phyloP scores from a whole-genome alignment of 2,888 invertebrate genomes.

The Saturnia japonica region DNA sequence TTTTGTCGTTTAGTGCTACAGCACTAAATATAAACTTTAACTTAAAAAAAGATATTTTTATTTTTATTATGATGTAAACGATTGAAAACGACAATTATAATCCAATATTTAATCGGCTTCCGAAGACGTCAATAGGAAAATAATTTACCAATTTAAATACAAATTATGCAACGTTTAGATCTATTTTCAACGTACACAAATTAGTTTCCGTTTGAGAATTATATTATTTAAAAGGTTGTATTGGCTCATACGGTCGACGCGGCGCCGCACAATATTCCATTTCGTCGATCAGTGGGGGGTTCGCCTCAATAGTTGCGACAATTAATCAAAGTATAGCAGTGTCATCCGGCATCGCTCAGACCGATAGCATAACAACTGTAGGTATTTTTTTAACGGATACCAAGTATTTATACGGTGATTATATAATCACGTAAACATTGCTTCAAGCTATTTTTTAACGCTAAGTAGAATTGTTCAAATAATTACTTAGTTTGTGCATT shows the following conservation, averaged over 20 bases:
- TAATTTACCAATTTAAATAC: conserved; percentile 12
- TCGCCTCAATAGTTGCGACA: conserved; percentile 76
- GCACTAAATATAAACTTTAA: background rate
- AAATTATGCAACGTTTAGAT: conserved; percentile 14
- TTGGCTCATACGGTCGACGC: conserved; percentile 34
- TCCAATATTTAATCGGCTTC: conserved; percentile 5
- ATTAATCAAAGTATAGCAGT: conserved; percentile 80
- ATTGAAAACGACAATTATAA: background rate
- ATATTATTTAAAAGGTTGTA: conserved; percentile 74
- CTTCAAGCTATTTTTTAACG: background rate
- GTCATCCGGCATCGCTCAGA: conserved; percentile 72
- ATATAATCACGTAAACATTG: conserved; percentile 17
- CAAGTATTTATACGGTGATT: conserved; percentile 33
- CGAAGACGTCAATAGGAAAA: conserved; percentile 12
- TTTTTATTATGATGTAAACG: background rate
- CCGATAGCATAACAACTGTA: conserved; percentile 63
- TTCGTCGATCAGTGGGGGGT: conserved; percentile 78
- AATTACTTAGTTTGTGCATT: background rate
- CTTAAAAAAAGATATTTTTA: background rate
- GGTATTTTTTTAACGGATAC: conserved; percentile 45
- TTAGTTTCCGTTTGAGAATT: conserved; percentile 67
- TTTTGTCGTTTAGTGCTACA: background rate
- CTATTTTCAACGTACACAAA: conserved; percentile 48
- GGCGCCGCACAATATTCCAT: conserved; percentile 71
- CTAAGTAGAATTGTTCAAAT: background rate